Conservation (phyloP, 2,113 vertebrate species). For the Hirundichthys speculiger region DNA sequence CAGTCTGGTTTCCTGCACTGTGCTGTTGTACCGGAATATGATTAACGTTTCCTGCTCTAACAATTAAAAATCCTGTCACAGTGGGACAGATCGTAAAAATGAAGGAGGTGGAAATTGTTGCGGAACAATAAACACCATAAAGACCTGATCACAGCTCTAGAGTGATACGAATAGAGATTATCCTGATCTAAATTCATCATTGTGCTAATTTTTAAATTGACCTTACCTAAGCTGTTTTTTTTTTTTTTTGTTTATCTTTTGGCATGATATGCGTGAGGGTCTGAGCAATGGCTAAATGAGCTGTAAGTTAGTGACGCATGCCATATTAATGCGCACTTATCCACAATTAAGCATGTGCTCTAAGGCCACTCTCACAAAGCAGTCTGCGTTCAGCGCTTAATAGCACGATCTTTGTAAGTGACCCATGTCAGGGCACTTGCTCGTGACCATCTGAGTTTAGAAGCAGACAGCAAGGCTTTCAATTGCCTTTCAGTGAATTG, state of each 20-base stretch:
- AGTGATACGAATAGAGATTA: neutral
- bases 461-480: slow-evolving; percentile 29
- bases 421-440: slow-evolving; percentile 46
- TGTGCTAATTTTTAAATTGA: neutral
- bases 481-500: slow-evolving; percentile 30
- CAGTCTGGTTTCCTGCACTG: slow-evolving; percentile 40
- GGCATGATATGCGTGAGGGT: slow-evolving; percentile 22
- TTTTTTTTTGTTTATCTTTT: slow-evolving; percentile 45
- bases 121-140: too few relatives aligned
- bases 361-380: slow-evolving; percentile 50
- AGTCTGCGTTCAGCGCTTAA: slow-evolving; percentile 50
- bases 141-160: neutral
- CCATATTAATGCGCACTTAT: slow-evolving; percentile 65
- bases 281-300: slow-evolving; percentile 43
- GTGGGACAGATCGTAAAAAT: neutral
- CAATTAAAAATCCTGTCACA: neutral
- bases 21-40: neutral
- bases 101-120: too few relatives aligned
- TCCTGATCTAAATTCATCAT: neutral
- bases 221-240: slow-evolving; percentile 14
- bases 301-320: slow-evolving; percentile 43
- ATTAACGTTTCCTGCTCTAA: slow-evolving; percentile 16
- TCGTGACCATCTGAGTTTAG: slow-evolving; percentile 36
- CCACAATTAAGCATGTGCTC: slow-evolving; percentile 60
- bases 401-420: slow-evolving; percentile 47